A percentile compares a stretch with the other conserved stretches of the same genome.
Evolutionary conservation across 1,140 invertebrate species (phyloP).

Genomic region (Chrysoperla carnea): DNA sequence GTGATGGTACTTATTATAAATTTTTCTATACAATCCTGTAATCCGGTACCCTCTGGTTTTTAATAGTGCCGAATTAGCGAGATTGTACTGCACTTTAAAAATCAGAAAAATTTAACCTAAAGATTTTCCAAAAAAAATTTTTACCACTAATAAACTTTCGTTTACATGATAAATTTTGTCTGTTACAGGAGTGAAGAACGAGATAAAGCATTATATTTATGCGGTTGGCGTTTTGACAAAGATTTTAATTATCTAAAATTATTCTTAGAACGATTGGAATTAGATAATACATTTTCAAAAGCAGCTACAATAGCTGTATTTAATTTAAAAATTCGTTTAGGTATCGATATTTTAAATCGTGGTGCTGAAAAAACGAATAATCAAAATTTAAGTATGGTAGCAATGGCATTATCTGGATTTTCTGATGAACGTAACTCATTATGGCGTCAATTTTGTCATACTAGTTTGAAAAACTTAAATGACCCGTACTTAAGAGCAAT

Average conservation of each 20-base stretch:
- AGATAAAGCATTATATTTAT: constrained; percentile 61
- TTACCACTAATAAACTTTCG: no score
- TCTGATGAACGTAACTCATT: constrained; percentile 63
- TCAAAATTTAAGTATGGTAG: constrained; percentile 41
- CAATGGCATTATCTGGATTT: constrained; percentile 81
- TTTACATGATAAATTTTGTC: constrained; percentile 14
- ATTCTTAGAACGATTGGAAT: constrained; percentile 40
- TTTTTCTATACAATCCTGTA: no score
- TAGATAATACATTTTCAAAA: constrained; percentile 49
- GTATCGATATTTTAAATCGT: constrained; percentile 68
- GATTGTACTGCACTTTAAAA: no score
- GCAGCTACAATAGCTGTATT: constrained; percentile 84
- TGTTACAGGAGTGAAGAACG: constrained; percentile 51
- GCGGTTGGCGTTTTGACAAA: constrained; percentile 69
- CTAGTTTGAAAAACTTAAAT: constrained; percentile 47
- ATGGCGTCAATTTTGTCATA: constrained; percentile 64
- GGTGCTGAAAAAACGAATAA: constrained; percentile 27
- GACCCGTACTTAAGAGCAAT: constrained; percentile 84
- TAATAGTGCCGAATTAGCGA: no score
- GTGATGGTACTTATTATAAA: no score
- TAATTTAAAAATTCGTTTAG: constrained; percentile 63
- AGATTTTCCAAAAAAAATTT: constrained; percentile 12
- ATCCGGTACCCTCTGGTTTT: no score
- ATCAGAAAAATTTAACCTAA: no score
- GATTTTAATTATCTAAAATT: constrained; percentile 25